A percentile compares a stretch with the other conserved stretches of the same genome.
Evolutionary conservation across 2,797 vertebrate species (phyloP).

Genomic region (Euphonia xanthogaster): DNA sequence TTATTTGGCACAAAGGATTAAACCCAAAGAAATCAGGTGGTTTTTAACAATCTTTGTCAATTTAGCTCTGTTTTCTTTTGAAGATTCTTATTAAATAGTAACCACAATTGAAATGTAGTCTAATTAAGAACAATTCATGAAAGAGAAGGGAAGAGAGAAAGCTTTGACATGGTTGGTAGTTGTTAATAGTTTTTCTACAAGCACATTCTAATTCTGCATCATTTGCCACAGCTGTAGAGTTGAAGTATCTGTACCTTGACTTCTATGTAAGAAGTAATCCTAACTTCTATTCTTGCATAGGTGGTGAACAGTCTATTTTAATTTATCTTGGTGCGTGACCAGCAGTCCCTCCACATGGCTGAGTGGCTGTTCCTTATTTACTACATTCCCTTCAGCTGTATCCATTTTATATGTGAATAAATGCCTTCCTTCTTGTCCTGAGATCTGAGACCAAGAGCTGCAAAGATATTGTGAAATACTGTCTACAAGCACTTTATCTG

Average conservation of each 20-base stretch:
- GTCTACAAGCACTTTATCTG: background rate
- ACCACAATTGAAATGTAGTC: background rate
- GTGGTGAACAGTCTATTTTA: background rate
- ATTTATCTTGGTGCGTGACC: background rate
- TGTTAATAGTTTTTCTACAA: background rate
- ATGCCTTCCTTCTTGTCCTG: background rate
- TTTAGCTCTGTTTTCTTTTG: background rate
- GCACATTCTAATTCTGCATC: background rate
- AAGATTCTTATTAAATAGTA: background rate
- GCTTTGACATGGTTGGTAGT: background rate
- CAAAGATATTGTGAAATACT: background rate
- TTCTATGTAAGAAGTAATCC: background rate
- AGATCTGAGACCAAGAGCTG: background rate
- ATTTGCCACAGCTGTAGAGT: background rate
- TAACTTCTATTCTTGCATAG: background rate
- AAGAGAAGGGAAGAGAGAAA: background rate
- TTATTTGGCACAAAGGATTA: background rate
- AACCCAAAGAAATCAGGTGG: background rate
- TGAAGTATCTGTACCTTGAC: background rate
- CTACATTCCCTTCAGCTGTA: background rate
- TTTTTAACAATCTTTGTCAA: background rate
- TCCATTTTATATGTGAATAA: background rate
- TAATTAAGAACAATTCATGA: slow-evolving; percentile 5
- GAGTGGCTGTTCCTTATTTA: background rate
- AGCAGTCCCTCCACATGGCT: background rate